A percentile compares a stretch with the other conserved stretches of the same genome.
phyloP scores from a whole-genome alignment of 2,888 invertebrate species.

The Pyrrhosoma nymphula region DNA sequence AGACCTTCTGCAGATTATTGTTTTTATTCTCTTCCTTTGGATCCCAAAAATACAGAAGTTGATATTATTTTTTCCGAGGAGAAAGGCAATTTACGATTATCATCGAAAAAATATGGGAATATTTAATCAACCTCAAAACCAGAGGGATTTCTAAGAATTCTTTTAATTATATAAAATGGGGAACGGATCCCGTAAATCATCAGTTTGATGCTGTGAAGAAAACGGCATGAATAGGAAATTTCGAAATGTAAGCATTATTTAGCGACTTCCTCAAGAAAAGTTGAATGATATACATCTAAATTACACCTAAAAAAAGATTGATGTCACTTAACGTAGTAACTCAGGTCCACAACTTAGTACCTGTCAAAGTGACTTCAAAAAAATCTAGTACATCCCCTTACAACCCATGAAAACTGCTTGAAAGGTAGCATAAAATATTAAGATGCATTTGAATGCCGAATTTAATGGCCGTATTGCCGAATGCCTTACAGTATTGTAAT shows the following conservation, averaged over 20 bases:
- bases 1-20: not conserved
- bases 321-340: too few species aligned
- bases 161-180: not conserved
- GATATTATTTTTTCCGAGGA: not conserved
- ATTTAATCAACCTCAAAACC: not conserved
- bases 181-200: not conserved
- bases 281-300: too few species aligned
- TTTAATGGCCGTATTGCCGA: too few species aligned
- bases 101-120: not conserved
- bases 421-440: too few species aligned
- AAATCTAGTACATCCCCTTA: too few species aligned
- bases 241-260: not conserved
- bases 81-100: not conserved
- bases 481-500: too few species aligned
- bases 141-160: not conserved
- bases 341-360: too few species aligned
- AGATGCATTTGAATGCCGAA: too few species aligned
- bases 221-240: not conserved
- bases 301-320: too few species aligned
- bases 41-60: not conserved
- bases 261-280: not conserved
- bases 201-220: not conserved
- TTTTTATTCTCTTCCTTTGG: not conserved
- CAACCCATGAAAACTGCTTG: too few species aligned
- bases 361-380: too few species aligned